Base-by-base conservation (phyloP, 1,140 invertebrate species). In the Caenorhabditis brenneri region DNA sequence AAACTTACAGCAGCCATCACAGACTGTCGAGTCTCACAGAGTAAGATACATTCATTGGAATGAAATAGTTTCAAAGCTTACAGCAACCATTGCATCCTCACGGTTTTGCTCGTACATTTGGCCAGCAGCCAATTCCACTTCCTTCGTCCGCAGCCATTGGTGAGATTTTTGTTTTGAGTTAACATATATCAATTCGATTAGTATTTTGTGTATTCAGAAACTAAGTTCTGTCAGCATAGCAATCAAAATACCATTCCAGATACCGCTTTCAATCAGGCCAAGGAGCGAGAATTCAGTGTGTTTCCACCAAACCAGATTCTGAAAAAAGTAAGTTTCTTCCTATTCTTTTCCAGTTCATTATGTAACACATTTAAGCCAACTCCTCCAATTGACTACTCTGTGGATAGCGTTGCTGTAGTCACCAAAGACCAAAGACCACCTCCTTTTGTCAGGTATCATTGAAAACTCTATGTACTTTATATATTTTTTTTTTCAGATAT, bases 191-290 rank as follows among this genome's bases (percentile, higher is more conserved):
- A 15, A n/a, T n/a, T n/a, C n/a, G n/a, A n/a, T n/a, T n/a, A n/a
- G n/a, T n/a, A n/a, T n/a, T n/a, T n/a, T n/a, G 3, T 51, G 49
- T n/a, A 51, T n/a, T 51, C 19, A n/a, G 22, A 51, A 51, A 46
- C 10, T 46, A 16, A 46, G n/a, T n/a, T 12, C 27, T 29, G n/a
- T n/a, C n/a, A n/a, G n/a, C n/a, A n/a, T n/a, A n/a, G n/a, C n/a
- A n/a, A n/a, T n/a, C n/a, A n/a, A n/a, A n/a, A 1, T 27, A 12
- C 10, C n/a, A 10, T 42, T 74, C 42, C 36, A 74, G 65, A 74
- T n/a, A 74, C 65, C n/a, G 65, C 65, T 24, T 74, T 74, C 65
- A 74, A 74, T 24, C 65, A 74, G 46, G 65, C 65, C 19, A 74
- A 74, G 36, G 65, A 74, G 24, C 65, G 65, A 10, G 65, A 74